Percentiles rank a stretch among this genome's conserved stretches.
phyloP scores from a whole-genome alignment of 2,888 invertebrate species.

The Rotaria magnacalcarata region DNA sequence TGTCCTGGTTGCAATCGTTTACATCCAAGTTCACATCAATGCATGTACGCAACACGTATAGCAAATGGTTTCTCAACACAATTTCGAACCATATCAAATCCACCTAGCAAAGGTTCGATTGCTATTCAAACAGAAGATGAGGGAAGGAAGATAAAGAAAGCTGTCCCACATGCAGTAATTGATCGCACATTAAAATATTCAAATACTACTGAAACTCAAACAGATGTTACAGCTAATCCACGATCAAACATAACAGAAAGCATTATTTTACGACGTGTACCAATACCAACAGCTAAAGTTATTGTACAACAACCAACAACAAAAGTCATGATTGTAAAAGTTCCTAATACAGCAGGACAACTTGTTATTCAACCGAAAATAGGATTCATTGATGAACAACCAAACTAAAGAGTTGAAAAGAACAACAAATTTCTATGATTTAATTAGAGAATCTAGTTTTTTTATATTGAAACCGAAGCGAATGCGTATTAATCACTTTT shows the following conservation, averaged over 20 bases:
- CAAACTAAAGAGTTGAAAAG: neutral
- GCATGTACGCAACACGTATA: neutral
- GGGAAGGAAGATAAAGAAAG: neutral
- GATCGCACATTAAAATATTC: neutral
- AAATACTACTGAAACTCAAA: neutral
- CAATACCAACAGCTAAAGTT: constrained; percentile 30
- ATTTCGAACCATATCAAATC: neutral
- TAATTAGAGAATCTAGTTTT: neutral
- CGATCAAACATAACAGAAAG: neutral
- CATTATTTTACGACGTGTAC: neutral
- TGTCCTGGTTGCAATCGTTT: neutral
- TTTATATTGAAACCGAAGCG: neutral
- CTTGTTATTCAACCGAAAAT: neutral
- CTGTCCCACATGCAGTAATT: neutral
- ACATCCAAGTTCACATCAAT: neutral
- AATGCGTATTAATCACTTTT: neutral
- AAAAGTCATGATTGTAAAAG: constrained; percentile 4
- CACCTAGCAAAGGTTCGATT: neutral
- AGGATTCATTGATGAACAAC: neutral
- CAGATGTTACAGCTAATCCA: neutral
- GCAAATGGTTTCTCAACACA: neutral
- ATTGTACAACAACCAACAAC: constrained; percentile 17
- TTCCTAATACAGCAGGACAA: constrained; percentile 18
- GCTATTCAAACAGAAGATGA: neutral
- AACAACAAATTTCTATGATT: too few relatives aligned